These are phyloP conservation scores for Incurvaria masculella DNA, from an alignment of 2,888 invertebrate genomes.

Conservation along the genomic window DNA sequence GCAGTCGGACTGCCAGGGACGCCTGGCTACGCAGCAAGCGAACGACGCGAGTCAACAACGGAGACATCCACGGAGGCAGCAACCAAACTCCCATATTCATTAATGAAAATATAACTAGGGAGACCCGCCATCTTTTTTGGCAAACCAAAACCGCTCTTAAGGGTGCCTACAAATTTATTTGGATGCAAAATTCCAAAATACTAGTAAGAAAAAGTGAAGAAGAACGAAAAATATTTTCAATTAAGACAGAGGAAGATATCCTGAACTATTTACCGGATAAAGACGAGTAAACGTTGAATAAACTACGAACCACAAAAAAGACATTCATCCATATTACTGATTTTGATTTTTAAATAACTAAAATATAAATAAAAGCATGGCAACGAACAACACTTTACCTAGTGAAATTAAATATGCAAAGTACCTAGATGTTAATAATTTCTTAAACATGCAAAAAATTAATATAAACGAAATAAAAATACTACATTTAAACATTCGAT, in stretches of 20 bases:
- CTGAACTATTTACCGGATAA: neutral
- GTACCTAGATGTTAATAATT: neutral
- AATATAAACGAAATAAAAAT: neutral
- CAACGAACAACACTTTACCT: neutral
- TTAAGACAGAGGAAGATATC: constrained; percentile 3
- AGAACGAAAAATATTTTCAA: constrained; percentile 10
- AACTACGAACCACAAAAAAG: neutral
- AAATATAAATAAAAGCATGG: neutral
- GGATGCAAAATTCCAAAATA: constrained; percentile 10
- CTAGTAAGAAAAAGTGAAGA: constrained; percentile 9
- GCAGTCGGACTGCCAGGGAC: too few relatives aligned
- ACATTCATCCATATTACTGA: neutral
- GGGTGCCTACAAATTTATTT: constrained; percentile 8
- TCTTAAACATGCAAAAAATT: neutral
- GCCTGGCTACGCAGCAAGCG: too few relatives aligned
- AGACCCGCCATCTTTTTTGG: too few relatives aligned
- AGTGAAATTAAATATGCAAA: neutral
- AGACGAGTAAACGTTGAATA: neutral
- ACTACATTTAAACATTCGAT: constrained; percentile 2
- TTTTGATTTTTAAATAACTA: neutral
- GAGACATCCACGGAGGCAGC: too few relatives aligned
- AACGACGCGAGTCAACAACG: too few relatives aligned
- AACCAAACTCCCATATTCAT: too few relatives aligned
- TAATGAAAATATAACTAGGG: too few relatives aligned
- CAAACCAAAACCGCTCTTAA: constrained; percentile 3